Evolutionary conservation across 1,140 invertebrate genomes (phyloP).

Genomic region (Yoshiicerus persimilis): DNA sequence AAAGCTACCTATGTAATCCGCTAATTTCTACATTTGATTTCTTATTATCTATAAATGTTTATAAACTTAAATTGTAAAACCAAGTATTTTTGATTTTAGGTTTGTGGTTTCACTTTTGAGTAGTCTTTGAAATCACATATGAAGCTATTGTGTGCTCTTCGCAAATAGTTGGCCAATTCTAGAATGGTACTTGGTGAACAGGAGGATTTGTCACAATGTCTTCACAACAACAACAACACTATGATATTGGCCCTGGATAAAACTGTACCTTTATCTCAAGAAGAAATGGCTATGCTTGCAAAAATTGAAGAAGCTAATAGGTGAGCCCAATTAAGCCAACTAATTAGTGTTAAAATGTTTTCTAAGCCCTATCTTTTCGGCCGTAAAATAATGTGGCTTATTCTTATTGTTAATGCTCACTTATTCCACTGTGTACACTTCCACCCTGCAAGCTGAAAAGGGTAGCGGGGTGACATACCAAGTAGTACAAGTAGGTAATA

Average conservation of each 20-base stretch:
- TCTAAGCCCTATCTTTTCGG: no score
- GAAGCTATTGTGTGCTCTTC: not conserved
- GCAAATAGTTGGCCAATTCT: not conserved
- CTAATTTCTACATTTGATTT: no score
- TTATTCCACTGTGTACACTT: no score
- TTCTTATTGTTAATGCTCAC: no score
- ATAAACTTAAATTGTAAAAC: no score
- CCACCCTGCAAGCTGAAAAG: no score
- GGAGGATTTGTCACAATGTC: conserved; percentile 35
- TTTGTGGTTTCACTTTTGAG: not conserved
- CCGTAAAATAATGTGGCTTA: no score
- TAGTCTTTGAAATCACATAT: not conserved
- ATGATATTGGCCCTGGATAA: conserved; percentile 43
- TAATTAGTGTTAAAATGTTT: not conserved
- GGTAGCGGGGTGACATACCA: no score
- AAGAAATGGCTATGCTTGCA: conserved; percentile 79
- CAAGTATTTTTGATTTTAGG: not conserved
- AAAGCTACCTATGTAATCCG: no score
- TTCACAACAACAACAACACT: conserved; percentile 55
- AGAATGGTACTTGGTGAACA: conserved; percentile 47
- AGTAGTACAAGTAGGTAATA: no score
- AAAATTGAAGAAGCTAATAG: conserved; percentile 92
- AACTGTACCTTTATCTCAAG: conserved; percentile 51
- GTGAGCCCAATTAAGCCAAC: conserved; percentile 57
- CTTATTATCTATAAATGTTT: no score